A percentile compares a stretch with the other conserved stretches of the same genome.
These are phyloP conservation scores for Enteromius viviparus DNA, from an alignment of 2,797 vertebrate genomes.

Conservation along the genomic window DNA sequence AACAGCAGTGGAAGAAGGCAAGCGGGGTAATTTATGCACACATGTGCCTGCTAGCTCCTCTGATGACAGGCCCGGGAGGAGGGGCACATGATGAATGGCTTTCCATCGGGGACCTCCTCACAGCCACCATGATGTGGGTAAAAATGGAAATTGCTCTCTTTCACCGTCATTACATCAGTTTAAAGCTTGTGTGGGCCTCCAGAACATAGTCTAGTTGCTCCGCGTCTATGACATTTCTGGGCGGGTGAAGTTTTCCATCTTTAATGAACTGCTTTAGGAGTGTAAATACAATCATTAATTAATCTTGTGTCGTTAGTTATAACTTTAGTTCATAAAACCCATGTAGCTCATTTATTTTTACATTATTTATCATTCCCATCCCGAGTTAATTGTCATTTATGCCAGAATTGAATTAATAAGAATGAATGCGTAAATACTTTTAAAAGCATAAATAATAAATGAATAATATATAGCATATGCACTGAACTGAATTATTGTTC, in stretches of 20 bases:
- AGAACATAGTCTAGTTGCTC: conserved; percentile 60
- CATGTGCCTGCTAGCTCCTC: conserved; percentile 82
- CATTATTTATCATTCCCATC: not conserved
- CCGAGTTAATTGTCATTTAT: not conserved
- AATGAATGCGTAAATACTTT: not conserved
- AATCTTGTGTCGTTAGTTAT: conserved; percentile 26
- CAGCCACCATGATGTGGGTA: conserved; percentile 83
- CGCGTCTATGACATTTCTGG: conserved; percentile 37
- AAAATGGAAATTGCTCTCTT: conserved; percentile 85
- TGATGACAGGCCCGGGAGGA: conserved; percentile 81
- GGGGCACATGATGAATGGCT: conserved; percentile 85
- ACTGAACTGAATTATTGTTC: not conserved
- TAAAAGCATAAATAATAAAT: not conserved
- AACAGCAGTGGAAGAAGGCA: conserved; percentile 53
- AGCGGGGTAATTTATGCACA: conserved; percentile 80
- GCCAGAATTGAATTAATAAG: not conserved
- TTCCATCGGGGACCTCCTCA: conserved; percentile 82
- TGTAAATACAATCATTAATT: conserved; percentile 50
- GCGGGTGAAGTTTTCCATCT: conserved; percentile 45
- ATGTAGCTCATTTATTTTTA: not conserved
- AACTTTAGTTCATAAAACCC: conserved; percentile 11
- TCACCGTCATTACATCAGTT: conserved; percentile 85
- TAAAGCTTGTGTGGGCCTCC: conserved; percentile 79
- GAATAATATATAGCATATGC: not conserved
- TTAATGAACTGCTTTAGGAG: conserved; percentile 23